Evolutionary conservation across 2,797 vertebrate species (phyloP).

Genomic region (Euthynnus affinis): DNA sequence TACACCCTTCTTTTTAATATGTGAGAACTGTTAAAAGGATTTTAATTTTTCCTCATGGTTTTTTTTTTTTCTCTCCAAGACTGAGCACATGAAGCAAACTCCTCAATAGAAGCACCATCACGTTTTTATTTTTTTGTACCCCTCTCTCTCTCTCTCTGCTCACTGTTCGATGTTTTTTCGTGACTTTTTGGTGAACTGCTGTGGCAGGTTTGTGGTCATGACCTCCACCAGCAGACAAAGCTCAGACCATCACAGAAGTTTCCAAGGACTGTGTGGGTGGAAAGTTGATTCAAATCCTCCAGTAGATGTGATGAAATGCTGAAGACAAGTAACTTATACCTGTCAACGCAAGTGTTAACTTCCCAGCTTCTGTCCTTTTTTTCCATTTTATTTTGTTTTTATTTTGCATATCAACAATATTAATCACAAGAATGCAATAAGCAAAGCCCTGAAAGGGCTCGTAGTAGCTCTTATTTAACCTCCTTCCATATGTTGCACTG

Average conservation of each 20-base stretch:
- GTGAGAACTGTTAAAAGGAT: conserved; percentile 89
- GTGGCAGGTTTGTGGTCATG: conserved; percentile 85
- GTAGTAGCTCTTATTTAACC: conserved; percentile 83
- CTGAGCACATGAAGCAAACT: conserved; percentile 87
- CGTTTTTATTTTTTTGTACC: conserved; percentile 71
- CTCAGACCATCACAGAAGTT: conserved; percentile 86
- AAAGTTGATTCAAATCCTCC: conserved; percentile 83
- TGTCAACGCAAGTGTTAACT: conserved; percentile 76
- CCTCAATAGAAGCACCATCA: conserved; percentile 80
- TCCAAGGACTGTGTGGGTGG: conserved; percentile 84
- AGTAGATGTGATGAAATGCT: conserved; percentile 78
- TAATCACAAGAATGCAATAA: conserved; percentile 86
- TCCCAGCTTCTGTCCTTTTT: conserved; percentile 67
- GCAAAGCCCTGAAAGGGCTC: conserved; percentile 82
- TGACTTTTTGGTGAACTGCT: conserved; percentile 90
- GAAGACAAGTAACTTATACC: conserved; percentile 73
- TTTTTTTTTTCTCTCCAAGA: conserved; percentile 87
- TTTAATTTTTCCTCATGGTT: conserved; percentile 74
- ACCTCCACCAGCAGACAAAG: conserved; percentile 86
- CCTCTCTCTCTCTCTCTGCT: conserved; percentile 87
- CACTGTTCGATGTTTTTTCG: conserved; percentile 87
- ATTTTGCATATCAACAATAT: conserved; percentile 82
- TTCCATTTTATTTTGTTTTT: conserved; percentile 56
- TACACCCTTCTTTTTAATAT: conserved; percentile 85
- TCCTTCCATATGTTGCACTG: conserved; percentile 83